phyloP scores from a whole-genome alignment of 2,113 vertebrate species.

The Mus musculus region DNA sequence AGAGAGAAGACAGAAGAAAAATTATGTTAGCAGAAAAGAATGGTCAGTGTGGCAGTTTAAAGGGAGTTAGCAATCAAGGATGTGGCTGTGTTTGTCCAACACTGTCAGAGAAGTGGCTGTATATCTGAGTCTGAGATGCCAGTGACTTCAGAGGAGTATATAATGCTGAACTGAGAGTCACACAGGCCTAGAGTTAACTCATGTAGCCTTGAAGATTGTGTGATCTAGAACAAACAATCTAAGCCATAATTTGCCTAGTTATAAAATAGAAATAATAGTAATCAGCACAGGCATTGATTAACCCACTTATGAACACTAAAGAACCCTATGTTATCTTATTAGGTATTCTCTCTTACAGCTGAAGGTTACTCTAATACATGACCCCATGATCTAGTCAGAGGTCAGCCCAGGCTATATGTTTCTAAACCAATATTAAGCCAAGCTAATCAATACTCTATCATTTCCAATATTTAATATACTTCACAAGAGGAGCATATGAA shows the following conservation, averaged over 20 bases:
- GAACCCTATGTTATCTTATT: not conserved
- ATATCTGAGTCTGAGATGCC: constrained; percentile 51
- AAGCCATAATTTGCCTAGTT: constrained; percentile 21
- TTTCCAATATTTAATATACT: not conserved
- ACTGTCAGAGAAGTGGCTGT: constrained; percentile 55
- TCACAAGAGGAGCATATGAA: not conserved
- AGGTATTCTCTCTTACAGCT: not conserved
- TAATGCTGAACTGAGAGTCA: constrained; percentile 39
- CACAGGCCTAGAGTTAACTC: constrained; percentile 37
- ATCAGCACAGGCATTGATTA: not conserved
- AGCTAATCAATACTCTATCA: not conserved
- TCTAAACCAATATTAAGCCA: not conserved
- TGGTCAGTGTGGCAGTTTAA: constrained; percentile 60
- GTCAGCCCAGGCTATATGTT: no score
- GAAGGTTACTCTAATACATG: not conserved
- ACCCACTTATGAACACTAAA: not conserved
- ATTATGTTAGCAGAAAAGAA: constrained; percentile 64
- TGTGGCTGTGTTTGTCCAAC: constrained; percentile 67
- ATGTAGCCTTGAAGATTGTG: constrained; percentile 51
- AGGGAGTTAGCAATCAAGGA: constrained; percentile 28
- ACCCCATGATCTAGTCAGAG: not conserved
- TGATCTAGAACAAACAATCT: not conserved
- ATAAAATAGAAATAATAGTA: not conserved
- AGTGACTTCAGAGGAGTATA: not conserved
- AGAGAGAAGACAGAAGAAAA: constrained; percentile 61